These are phyloP conservation scores for Eira barbara DNA, from an alignment of 2,113 vertebrate genomes.

Conservation along the genomic window DNA sequence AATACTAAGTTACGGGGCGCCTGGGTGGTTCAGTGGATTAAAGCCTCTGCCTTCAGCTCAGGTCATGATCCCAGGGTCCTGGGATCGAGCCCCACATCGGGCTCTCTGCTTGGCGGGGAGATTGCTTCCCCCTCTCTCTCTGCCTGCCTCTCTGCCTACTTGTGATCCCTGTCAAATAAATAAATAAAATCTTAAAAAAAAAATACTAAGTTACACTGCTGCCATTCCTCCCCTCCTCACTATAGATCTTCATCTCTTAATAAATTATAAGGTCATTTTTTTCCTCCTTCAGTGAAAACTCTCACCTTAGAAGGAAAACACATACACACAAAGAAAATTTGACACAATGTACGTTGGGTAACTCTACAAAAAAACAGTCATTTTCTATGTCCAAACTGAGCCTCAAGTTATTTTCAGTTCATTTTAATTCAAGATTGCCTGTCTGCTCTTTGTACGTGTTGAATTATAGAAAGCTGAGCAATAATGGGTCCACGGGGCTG, in stretches of 20 bases:
- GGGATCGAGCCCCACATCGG: too few species aligned
- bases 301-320: not conserved
- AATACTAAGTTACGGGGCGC: not conserved
- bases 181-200: too few species aligned
- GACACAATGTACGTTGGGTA: not conserved
- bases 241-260: not conserved
- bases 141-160: too few species aligned
- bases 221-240: accelerated
- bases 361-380: not conserved
- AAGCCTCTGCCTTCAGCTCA: too few species aligned
- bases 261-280: not conserved
- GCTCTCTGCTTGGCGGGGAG: too few species aligned
- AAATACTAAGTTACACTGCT: not conserved
- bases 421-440: constrained; percentile 68
- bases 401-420: constrained; percentile 30
- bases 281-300: not conserved
- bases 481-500: constrained; percentile 19
- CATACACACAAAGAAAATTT: not conserved
- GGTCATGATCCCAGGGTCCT: too few species aligned
- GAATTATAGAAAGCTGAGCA: not conserved
- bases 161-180: too few species aligned
- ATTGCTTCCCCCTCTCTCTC: too few species aligned
- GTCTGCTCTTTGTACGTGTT: constrained; percentile 29
- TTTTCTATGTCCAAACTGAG: not conserved
- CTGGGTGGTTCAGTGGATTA: too few species aligned